These are phyloP conservation scores for Hipposideros larvatus DNA, from an alignment of 2,797 vertebrate genomes.

Conservation along the genomic window DNA sequence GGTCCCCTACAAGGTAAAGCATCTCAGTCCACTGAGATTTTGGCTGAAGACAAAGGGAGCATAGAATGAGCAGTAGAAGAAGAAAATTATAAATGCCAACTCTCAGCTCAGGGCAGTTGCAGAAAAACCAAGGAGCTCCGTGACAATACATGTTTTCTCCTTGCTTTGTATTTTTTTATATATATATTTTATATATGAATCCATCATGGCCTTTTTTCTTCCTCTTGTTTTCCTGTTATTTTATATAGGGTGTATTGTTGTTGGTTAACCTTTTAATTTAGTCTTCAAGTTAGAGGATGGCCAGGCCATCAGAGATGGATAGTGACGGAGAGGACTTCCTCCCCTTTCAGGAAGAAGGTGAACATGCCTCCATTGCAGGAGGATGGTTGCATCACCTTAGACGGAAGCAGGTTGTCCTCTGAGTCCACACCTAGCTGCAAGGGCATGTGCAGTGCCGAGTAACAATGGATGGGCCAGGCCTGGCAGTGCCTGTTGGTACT, in stretches of 20 bases:
- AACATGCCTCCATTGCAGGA: not conserved
- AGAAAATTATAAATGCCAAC: not conserved
- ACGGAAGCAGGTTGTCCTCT: not conserved
- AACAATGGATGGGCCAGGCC: fast-evolving
- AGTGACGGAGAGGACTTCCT: not conserved
- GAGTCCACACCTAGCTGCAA: not conserved
- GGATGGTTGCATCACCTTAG: not conserved
- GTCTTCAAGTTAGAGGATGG: not conserved
- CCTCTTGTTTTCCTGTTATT: not conserved
- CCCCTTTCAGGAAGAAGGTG: not conserved
- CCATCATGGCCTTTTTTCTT: not conserved
- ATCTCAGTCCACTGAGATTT: not conserved
- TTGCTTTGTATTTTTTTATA: not conserved
- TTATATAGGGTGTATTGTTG: not conserved
- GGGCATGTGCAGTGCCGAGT: not conserved
- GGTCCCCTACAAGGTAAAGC: not conserved
- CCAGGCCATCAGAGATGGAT: not conserved
- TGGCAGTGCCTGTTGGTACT: not conserved
- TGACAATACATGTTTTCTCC: not conserved
- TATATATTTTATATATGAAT: not conserved
- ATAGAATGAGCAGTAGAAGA: not conserved
- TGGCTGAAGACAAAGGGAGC: not conserved
- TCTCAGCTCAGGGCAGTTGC: not conserved
- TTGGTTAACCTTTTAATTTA: not conserved
- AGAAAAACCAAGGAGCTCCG: not conserved